Evolutionary conservation across 2,797 vertebrate genomes (phyloP).

Genomic region (Ctenochaetus hawaiiensis): DNA sequence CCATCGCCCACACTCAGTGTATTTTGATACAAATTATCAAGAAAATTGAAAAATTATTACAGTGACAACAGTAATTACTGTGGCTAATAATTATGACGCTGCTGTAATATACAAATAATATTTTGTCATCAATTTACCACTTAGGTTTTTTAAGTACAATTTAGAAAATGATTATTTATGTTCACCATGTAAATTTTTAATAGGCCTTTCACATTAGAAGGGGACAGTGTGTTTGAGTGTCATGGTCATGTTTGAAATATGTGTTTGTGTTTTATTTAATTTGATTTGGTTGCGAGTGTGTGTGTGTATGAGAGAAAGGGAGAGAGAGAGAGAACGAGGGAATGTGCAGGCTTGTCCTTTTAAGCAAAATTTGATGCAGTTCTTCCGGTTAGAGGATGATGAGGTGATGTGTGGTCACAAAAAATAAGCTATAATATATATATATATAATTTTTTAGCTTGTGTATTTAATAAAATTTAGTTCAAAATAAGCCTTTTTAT

Average conservation of each 20-base stretch:
- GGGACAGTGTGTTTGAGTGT: neutral
- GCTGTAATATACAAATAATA: slow-evolving; percentile 30
- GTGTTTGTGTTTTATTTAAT: neutral
- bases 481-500: neutral
- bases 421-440: slow-evolving; percentile 9
- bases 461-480: neutral
- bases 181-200: slow-evolving; percentile 36
- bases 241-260: neutral
- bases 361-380: slow-evolving; percentile 14
- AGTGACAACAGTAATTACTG: slow-evolving; percentile 43
- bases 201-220: slow-evolving; percentile 27
- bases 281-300: slow-evolving; percentile 1
- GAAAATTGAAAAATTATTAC: slow-evolving; percentile 33
- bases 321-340: neutral
- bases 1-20: slow-evolving; percentile 17
- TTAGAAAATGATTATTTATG: slow-evolving; percentile 43
- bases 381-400: neutral
- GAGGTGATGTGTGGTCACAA: neutral
- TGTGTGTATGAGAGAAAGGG: neutral
- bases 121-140: slow-evolving; percentile 22
- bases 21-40: slow-evolving; percentile 54
- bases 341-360: slow-evolving; percentile 15
- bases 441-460: slow-evolving; percentile 1
- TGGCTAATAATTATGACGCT: slow-evolving; percentile 35
- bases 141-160: slow-evolving; percentile 40